Evolutionary conservation across 2,113 vertebrate genomes (phyloP).

Genomic region (Geococcyx californianus): DNA sequence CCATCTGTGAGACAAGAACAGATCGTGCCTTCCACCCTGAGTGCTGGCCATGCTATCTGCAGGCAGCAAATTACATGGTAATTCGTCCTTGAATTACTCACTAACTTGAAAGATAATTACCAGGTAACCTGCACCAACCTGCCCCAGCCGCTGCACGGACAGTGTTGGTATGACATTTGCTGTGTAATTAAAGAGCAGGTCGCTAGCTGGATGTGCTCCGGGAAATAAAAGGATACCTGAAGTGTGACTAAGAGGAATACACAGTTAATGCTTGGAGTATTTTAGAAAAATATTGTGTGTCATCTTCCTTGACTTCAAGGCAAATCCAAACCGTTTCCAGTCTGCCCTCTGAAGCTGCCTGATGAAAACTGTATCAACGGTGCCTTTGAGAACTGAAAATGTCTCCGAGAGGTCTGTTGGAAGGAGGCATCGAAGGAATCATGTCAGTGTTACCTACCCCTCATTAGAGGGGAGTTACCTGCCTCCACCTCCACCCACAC

Average conservation of each 20-base stretch:
- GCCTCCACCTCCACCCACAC: not conserved
- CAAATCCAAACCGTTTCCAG: not conserved
- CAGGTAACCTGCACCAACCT: slow-evolving; percentile 33
- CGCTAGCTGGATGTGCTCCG: not conserved
- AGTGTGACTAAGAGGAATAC: slow-evolving; percentile 42
- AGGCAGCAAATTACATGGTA: slow-evolving; percentile 32
- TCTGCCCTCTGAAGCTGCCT: not conserved
- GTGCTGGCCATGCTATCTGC: not conserved
- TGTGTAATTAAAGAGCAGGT: slow-evolving; percentile 47
- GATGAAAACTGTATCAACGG: not conserved
- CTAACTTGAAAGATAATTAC: slow-evolving; percentile 56
- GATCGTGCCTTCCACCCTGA: not conserved
- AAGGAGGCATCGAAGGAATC: not conserved
- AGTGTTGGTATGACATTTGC: not conserved
- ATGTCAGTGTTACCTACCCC: not conserved
- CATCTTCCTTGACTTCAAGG: not conserved
- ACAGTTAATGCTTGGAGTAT: not conserved
- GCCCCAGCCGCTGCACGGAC: not conserved
- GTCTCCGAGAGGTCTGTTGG: not conserved
- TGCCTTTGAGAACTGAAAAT: not conserved
- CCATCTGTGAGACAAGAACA: not conserved
- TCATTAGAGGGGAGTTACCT: not conserved
- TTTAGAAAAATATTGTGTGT: not conserved
- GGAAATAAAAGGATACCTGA: slow-evolving; percentile 37
- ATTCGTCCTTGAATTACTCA: slow-evolving; percentile 40